These are phyloP conservation scores for Melinaea marsaeus DNA, from an alignment of 2,888 invertebrate species.

Conservation along the genomic window DNA sequence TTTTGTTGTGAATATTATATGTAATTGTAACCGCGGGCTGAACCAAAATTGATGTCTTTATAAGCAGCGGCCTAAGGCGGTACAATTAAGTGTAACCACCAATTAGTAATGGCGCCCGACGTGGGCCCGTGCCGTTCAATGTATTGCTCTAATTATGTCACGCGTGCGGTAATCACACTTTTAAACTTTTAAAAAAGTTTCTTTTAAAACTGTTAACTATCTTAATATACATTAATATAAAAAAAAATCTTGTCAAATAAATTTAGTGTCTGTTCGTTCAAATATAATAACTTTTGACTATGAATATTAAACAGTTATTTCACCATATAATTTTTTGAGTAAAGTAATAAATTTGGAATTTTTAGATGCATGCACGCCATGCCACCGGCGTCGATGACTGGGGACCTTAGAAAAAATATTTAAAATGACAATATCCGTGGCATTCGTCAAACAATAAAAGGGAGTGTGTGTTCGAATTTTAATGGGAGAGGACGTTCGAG, in stretches of 20 bases:
- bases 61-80: conserved; percentile 31
- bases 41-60: conserved; percentile 26
- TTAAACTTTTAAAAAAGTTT: neutral
- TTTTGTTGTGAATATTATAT: conserved; percentile 2
- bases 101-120: conserved; percentile 50
- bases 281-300: neutral
- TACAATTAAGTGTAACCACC: conserved; percentile 50
- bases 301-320: neutral
- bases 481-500: conserved; percentile 44
- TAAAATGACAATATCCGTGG: conserved; percentile 46
- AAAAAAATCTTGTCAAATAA: neutral
- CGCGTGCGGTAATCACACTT: conserved; percentile 10
- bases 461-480: conserved; percentile 47
- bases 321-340: conserved; percentile 1
- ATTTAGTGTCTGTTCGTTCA: no score
- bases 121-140: conserved; percentile 51
- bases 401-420: conserved; percentile 37
- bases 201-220: neutral
- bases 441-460: conserved; percentile 44
- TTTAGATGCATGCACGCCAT: conserved; percentile 15
- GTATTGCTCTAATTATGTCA: conserved; percentile 45
- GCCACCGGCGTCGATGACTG: conserved; percentile 40
- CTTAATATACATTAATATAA: neutral
- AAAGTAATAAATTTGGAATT: conserved; percentile 20
- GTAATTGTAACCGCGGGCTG: conserved; percentile 21